Evolutionary conservation across 2,888 invertebrate species (phyloP), one percentile per base, ranked within the genome.

Genomic region (Melanophora roralis): DNA sequence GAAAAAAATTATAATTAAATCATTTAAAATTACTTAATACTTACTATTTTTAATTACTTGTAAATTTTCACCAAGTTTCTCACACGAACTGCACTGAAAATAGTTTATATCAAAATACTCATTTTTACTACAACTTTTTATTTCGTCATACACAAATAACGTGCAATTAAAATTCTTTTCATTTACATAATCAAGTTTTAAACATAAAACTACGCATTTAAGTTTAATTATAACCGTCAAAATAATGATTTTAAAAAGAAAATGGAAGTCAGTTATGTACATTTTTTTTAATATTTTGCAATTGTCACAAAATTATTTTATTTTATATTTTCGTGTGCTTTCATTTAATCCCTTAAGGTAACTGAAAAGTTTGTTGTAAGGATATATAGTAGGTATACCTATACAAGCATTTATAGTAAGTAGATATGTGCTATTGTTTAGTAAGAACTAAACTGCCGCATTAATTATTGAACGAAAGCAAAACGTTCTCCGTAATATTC

Each of bases 101-200:
- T 87, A 87, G 83, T 90, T 88, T 45, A 90, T 83, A 86, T 91
- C 90, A 77, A 91, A 92, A 84, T 90, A 91, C 84, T 92, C 91
- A 80, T 89, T 89, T 72, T 82, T 83, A 43, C 86, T 88, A 84
- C 92, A 92, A 78, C 88, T 77, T 71, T 80, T 78, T 4, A 84
- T 81, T 57, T 84, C 78, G 34, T 83, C 84, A 69, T 85, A 86
- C 0, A 83, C 81, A 80, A 87, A 88, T 43, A 85, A 19, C 4
- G 81, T 77, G 19, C 60, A 62, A 75, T 80, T 83, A 16, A 67
- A 72, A 38, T 74, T 45, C 8, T 72, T 71, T 49, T 64, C 60
- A 40, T 55, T 75, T 45, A 19, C 49, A 76, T 78, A 73, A 69
- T 78, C 59, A n/a, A 2, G 59, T 36, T 38, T 51, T 16, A 43